A percentile compares a stretch with the other conserved stretches of the same genome.
Evolutionary conservation across 2,797 vertebrate genomes (phyloP).

Genomic region (Numenius phaeopus): DNA sequence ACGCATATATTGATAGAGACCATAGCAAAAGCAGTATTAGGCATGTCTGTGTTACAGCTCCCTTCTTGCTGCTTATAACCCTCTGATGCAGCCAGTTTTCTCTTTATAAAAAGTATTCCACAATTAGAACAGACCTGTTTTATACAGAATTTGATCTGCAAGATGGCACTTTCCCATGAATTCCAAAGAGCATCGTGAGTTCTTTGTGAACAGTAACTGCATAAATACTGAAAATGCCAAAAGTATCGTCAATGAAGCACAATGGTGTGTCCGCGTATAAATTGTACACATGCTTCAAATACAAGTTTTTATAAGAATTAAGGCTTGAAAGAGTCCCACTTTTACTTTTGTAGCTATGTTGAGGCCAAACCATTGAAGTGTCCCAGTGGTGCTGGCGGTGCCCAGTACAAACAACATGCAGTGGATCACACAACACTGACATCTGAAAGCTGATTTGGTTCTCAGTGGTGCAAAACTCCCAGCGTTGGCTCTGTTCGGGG

Average conservation of each 20-base stretch:
- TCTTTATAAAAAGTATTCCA: background rate
- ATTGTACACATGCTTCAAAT: background rate
- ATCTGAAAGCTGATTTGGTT: background rate
- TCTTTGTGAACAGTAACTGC: background rate
- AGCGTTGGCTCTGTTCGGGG: background rate
- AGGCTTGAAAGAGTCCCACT: background rate
- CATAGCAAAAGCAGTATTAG: background rate
- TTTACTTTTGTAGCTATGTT: background rate
- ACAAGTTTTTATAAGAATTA: background rate
- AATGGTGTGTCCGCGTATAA: background rate
- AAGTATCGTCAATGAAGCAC: background rate
- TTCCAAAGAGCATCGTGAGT: background rate
- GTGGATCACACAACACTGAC: background rate
- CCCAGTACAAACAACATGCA: background rate
- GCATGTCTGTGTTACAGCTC: background rate
- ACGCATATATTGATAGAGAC: background rate
- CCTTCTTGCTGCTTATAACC: background rate
- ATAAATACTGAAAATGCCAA: background rate
- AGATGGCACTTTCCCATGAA: background rate
- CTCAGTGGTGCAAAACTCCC: background rate
- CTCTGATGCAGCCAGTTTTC: background rate
- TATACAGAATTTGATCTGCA: background rate
- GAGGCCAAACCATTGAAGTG: background rate
- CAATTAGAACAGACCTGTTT: background rate
- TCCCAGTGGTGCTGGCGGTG: background rate